Evolutionary conservation across 2,797 vertebrate species (phyloP).

Genomic region (Dallia pectoralis): DNA sequence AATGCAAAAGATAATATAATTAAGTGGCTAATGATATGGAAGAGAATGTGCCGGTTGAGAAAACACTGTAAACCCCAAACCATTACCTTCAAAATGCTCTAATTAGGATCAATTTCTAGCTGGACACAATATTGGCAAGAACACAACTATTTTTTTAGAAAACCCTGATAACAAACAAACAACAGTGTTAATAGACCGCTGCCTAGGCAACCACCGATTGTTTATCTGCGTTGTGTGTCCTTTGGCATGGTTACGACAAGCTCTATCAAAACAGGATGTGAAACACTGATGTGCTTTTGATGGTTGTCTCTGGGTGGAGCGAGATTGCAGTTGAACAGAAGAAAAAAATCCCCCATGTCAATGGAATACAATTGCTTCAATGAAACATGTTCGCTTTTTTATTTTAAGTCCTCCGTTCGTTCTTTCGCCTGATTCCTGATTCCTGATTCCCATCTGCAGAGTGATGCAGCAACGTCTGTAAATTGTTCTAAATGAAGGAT

Average conservation of each 20-base stretch:
- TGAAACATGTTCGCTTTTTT: background rate
- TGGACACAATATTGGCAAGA: conserved; percentile 34
- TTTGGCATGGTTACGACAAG: conserved; percentile 65
- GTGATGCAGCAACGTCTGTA: too few species aligned
- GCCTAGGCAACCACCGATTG: conserved; percentile 67
- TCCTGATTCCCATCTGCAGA: too few species aligned
- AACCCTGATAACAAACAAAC: conserved; percentile 58
- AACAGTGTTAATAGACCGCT: conserved; percentile 48
- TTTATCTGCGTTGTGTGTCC: conserved; percentile 60
- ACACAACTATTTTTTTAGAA: conserved; percentile 17
- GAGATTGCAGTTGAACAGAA: background rate
- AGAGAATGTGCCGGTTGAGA: conserved; percentile 29
- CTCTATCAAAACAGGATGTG: conserved; percentile 72
- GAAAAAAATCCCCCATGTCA: background rate
- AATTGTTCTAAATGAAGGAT: too few species aligned
- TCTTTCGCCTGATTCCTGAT: too few species aligned
- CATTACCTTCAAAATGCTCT: conserved; percentile 33
- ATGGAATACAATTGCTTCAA: background rate
- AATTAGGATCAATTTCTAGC: conserved; percentile 42
- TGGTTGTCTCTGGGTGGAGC: conserved; percentile 9
- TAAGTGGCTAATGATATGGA: conserved; percentile 6
- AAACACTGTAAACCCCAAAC: conserved; percentile 27
- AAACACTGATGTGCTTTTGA: conserved; percentile 38
- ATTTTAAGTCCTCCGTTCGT: too few species aligned
- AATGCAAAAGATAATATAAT: background rate